Conservation (phyloP, 1,140 invertebrate genomes). For the Drosophila simulans region DNA sequence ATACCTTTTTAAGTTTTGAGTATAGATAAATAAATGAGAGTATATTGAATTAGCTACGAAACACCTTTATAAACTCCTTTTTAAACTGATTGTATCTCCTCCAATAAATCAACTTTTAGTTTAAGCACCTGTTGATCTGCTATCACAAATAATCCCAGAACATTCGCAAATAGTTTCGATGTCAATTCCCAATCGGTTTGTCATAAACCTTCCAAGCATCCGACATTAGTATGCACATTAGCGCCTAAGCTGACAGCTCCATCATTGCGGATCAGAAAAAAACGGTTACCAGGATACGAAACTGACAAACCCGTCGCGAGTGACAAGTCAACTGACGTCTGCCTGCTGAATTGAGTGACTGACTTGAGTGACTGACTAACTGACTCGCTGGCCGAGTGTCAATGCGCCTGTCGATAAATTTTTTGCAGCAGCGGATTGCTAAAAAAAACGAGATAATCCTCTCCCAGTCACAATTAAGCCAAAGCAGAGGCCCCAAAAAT, state of each 20-base stretch:
- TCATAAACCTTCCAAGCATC: conserved; percentile 6
- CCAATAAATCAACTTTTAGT: background rate
- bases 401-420: conserved; percentile 74
- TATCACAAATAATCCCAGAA: background rate
- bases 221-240: conserved; percentile 69
- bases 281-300: conserved; percentile 66
- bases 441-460: conserved; percentile 67
- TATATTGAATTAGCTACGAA: background rate
- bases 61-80: too few species aligned
- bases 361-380: conserved; percentile 39
- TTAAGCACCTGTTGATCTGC: background rate
- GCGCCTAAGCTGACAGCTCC: conserved; percentile 59
- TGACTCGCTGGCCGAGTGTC: conserved; percentile 47
- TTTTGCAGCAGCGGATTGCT: conserved; percentile 47
- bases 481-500: conserved; percentile 40
- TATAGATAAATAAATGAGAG: background rate
- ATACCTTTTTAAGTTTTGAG: background rate
- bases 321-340: conserved; percentile 69
- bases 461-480: conserved; percentile 66
- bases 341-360: conserved; percentile 37
- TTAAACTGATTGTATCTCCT: too few species aligned
- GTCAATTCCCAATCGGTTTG: background rate
- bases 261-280: conserved; percentile 39
- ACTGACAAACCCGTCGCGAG: conserved; percentile 63
- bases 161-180: conserved; percentile 16